phyloP scores from a whole-genome alignment of 2,113 vertebrate genomes.

The Oenanthe melanoleuca region DNA sequence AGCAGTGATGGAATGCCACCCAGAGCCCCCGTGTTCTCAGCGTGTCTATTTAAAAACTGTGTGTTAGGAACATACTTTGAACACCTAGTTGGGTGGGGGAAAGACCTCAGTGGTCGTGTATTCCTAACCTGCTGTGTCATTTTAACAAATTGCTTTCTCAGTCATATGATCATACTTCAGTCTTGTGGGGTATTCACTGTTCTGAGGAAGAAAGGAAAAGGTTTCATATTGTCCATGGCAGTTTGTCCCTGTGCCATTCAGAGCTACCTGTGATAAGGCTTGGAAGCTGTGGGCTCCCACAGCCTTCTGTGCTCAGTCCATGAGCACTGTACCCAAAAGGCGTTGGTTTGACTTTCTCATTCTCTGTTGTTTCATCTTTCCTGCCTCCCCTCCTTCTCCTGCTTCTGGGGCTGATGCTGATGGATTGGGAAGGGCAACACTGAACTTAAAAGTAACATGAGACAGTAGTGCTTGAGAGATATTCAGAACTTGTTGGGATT shows the following conservation, averaged over 20 bases:
- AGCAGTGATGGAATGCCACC: conserved; percentile 55
- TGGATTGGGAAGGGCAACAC: neutral
- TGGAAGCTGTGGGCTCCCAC: neutral
- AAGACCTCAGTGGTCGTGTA: neutral
- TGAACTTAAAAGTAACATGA: neutral
- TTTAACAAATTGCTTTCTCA: neutral
- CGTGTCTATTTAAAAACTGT: conserved; percentile 39
- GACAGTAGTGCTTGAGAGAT: neutral
- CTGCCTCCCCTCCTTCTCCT: neutral
- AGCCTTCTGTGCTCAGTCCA: neutral
- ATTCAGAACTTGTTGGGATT: neutral
- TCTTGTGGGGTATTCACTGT: neutral
- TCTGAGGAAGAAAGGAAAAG: neutral
- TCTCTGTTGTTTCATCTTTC: neutral
- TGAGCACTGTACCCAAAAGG: neutral
- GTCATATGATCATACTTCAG: neutral
- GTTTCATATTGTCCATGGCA: neutral
- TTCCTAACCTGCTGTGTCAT: neutral
- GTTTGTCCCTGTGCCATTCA: neutral
- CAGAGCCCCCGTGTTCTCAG: conserved; percentile 45
- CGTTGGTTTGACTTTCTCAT: neutral
- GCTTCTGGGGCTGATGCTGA: neutral
- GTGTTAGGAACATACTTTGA: neutral
- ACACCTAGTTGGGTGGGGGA: neutral
- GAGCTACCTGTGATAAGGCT: neutral